Conservation (phyloP, 2,113 vertebrate genomes). For the Triplophysa rosa region DNA sequence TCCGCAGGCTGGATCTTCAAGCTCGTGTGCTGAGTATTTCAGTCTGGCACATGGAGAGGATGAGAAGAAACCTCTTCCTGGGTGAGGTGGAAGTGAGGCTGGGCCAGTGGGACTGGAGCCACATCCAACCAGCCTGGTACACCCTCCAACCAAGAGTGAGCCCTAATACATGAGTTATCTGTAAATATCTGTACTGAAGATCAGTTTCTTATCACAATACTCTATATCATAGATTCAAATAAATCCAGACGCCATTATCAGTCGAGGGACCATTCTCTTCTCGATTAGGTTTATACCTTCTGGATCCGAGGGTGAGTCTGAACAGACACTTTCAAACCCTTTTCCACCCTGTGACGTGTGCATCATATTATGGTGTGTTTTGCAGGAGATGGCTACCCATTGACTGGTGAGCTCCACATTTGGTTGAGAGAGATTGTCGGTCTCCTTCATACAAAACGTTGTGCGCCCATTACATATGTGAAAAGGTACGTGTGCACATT, state of each 20-base stretch:
- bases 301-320: conserved; percentile 64
- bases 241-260: conserved; percentile 73
- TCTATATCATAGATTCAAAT: conserved; percentile 71
- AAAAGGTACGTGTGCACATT: conserved; percentile 77
- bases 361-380: neutral
- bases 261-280: conserved; percentile 80
- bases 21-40: conserved; percentile 88
- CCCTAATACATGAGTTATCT: too few species aligned
- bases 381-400: conserved; percentile 79
- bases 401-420: conserved; percentile 92
- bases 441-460: conserved; percentile 81
- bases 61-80: conserved; percentile 90
- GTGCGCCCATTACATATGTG: conserved; percentile 80
- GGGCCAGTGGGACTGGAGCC: conserved; percentile 87
- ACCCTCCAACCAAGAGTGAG: conserved; percentile 86
- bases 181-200: neutral
- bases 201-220: neutral
- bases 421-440: conserved; percentile 90
- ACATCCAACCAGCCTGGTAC: conserved; percentile 79
- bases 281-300: conserved; percentile 86
- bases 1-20: conserved; percentile 79
- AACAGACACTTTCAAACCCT: neutral
- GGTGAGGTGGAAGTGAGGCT: conserved; percentile 89
- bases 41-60: conserved; percentile 88
- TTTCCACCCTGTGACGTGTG: neutral